Evolutionary conservation across 2,113 vertebrate genomes (phyloP), one percentile per base, ranked within the genome.

Genomic region (Anarrhichthys ocellatus): DNA sequence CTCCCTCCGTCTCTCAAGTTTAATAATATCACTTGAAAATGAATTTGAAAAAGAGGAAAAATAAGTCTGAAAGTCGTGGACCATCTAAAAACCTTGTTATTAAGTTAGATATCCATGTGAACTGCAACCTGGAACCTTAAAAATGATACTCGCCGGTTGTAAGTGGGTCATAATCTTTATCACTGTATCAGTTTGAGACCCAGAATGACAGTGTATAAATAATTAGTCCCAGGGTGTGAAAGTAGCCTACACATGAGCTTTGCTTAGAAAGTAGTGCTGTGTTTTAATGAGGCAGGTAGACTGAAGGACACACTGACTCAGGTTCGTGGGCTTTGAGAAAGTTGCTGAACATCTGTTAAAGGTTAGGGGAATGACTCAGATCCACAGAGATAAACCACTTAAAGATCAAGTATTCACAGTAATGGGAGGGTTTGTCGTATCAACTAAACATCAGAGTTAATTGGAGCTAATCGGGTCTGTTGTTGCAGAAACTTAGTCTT

Each of bases 291-390:
- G 73, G 69, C 70, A 71, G 78, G 56, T 88, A 32, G 24, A 22
- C 46, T 75, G 20, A 9, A 72, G 27, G 82, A 68, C 32, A 56
- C 65, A 65, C 64, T 71, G 50, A 76, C 48, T 68, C 32, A 62
- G 42, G 71, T 69, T 46, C 70, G 40, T 77, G 59, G 76, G 75
- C 27, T 50, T 62, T 18, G 58, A 46, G 46, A 54, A 86, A 82
- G 75, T 78, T 81, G 66, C 71, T 61, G 73, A 83, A 88, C 73
- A 83, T 84, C 76, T 86, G 81, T 81, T 78, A 83, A 89, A 85
- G 81, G 85, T 81, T 71, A 61, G 24, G 38, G 32, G 36, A 13
- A 81, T 67, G 58, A 87, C 36, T 87, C 80, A 63, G 66, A 74
- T 44, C 77, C 63, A 32, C 40, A 78, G 44, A 87, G 73, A 78